Evolutionary conservation across 2,888 invertebrate species (phyloP).

Genomic region (Rhamphomyia laevipes): DNA sequence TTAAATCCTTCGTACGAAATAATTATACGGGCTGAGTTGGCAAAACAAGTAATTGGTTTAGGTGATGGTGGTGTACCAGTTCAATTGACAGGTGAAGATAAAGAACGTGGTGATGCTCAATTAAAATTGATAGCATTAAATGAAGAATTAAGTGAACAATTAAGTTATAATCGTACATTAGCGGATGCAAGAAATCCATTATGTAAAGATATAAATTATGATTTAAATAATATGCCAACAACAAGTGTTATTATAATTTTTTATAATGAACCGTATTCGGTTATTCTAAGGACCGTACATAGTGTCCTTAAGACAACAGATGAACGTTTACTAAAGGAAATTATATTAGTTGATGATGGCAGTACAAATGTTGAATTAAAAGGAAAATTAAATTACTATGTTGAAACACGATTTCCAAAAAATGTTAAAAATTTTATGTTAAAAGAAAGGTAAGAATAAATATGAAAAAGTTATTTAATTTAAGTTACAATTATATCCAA

Average conservation of each 20-base stretch:
- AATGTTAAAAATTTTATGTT: constrained; percentile 65
- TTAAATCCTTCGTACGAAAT: constrained; percentile 25
- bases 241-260: constrained; percentile 73
- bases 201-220: constrained; percentile 39
- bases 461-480: no score
- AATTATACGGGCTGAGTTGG: constrained; percentile 48
- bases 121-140: constrained; percentile 80
- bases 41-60: constrained; percentile 52
- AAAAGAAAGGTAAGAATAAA: constrained; percentile 46
- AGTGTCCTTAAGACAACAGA: constrained; percentile 62
- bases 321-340: constrained; percentile 58
- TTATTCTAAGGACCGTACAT: constrained; percentile 65
- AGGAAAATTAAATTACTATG: constrained; percentile 67
- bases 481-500: no score
- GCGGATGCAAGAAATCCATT: constrained; percentile 34
- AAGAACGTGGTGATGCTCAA: constrained; percentile 51
- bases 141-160: constrained; percentile 74
- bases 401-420: constrained; percentile 55
- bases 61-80: constrained; percentile 64
- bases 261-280: no score
- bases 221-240: constrained; percentile 49
- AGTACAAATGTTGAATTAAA: constrained; percentile 67
- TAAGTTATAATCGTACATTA: constrained; percentile 66
- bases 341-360: constrained; percentile 90
- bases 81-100: constrained; percentile 51